Conservation (phyloP, 1,140 invertebrate genomes). For the Lordiphosa stackelbergi region DNA sequence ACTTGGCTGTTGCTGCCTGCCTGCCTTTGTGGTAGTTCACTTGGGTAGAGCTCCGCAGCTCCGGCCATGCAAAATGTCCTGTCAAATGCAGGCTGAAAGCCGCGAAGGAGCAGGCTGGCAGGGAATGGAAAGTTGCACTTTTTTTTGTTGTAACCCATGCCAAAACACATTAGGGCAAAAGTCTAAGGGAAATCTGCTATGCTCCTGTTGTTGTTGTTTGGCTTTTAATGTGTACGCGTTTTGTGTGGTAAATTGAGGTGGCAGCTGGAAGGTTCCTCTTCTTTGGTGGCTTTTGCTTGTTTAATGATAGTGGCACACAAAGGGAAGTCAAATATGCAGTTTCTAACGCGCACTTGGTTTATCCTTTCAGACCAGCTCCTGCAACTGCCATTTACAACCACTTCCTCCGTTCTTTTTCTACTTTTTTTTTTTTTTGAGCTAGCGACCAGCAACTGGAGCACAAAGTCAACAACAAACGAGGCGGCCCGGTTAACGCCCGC, state of each 20-base stretch:
- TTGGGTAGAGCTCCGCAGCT: slow-evolving; percentile 24
- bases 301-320: slow-evolving; percentile 65
- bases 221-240: slow-evolving; percentile 43
- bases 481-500: slow-evolving; percentile 63
- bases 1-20: slow-evolving; percentile 48
- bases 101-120: not conserved
- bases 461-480: slow-evolving; percentile 67
- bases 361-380: not conserved
- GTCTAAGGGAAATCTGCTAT: slow-evolving; percentile 13
- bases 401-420: slow-evolving; percentile 5
- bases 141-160: slow-evolving; percentile 33
- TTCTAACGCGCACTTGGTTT: slow-evolving; percentile 18
- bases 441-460: slow-evolving; percentile 61
- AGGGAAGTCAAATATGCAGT: slow-evolving; percentile 54
- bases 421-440: slow-evolving; percentile 17
- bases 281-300: slow-evolving; percentile 48
- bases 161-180: slow-evolving; percentile 60
- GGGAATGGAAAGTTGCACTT: slow-evolving; percentile 18
- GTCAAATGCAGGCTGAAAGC: slow-evolving; percentile 56
- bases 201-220: slow-evolving; percentile 27
- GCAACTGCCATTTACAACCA: slow-evolving; percentile 14
- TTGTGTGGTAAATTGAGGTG: slow-evolving; percentile 23
- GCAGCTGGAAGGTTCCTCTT: slow-evolving; percentile 26
- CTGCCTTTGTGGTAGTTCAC: slow-evolving; percentile 51
- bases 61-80: slow-evolving; percentile 43